These are phyloP conservation scores for Onychorhynchus coronatus DNA, from an alignment of 2,113 vertebrate genomes.

Conservation along the genomic window DNA sequence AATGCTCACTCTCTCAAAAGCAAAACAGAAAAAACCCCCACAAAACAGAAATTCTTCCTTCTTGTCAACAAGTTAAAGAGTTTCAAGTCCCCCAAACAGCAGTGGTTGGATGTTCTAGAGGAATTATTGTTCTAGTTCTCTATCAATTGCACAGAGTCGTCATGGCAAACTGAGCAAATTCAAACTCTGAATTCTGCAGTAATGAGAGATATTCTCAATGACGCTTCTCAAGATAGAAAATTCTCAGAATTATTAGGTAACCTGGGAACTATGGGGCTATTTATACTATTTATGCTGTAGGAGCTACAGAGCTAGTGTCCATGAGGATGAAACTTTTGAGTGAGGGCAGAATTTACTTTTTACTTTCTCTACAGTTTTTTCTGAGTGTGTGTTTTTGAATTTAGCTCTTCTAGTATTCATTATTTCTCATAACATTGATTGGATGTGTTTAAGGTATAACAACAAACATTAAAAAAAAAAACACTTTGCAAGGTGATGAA, in stretches of 20 bases:
- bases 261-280: not conserved
- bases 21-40: not conserved
- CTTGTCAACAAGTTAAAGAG: not conserved
- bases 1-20: not conserved
- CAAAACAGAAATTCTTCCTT: not conserved
- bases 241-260: not conserved
- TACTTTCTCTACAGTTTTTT: not conserved
- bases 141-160: not conserved
- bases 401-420: not conserved
- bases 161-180: not conserved
- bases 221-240: not conserved
- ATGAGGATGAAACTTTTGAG: not conserved
- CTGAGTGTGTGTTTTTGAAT: not conserved
- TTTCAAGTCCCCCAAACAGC: not conserved
- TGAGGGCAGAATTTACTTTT: not conserved
- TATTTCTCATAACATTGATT: not conserved
- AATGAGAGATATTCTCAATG: not conserved
- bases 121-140: not conserved
- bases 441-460: not conserved
- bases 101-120: not conserved
- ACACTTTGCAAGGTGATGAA: not conserved
- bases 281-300: not conserved
- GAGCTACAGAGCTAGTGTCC: not conserved
- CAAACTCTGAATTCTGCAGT: not conserved
- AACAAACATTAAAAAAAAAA: not conserved